phyloP scores from a whole-genome alignment of 2,888 invertebrate genomes.

The Cylloceria caligata region DNA sequence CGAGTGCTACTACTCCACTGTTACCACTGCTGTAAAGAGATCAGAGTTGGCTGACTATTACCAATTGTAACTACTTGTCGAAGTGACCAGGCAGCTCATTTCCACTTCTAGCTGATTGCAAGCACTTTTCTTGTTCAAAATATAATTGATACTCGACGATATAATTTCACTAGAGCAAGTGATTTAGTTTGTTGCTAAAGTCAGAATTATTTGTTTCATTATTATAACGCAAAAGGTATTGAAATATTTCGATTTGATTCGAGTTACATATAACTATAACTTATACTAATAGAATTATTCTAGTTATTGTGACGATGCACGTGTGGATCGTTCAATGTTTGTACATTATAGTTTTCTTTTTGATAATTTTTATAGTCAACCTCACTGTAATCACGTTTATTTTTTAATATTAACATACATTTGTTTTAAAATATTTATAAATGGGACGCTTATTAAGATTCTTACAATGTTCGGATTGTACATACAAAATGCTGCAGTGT shows the following conservation, averaged over 20 bases:
- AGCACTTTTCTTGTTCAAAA: background rate
- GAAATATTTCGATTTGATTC: too few species aligned
- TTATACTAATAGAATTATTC: background rate
- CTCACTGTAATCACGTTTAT: too few species aligned
- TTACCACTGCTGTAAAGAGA: constrained; percentile 13
- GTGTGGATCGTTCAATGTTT: too few species aligned
- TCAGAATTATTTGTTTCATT: too few species aligned
- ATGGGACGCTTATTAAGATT: constrained; percentile 3
- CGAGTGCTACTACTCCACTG: background rate
- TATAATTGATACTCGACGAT: background rate
- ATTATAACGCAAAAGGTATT: too few species aligned
- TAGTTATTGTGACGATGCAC: background rate
- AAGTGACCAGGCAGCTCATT: background rate
- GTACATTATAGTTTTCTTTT: too few species aligned
- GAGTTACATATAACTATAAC: too few species aligned
- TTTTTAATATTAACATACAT: background rate
- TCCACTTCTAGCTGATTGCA: background rate
- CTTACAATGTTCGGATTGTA: background rate
- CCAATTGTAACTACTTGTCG: constrained; percentile 41
- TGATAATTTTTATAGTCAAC: too few species aligned
- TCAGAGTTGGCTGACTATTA: constrained; percentile 45
- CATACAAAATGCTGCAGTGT: background rate
- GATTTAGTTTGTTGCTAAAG: too few species aligned
- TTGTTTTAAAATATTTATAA: background rate
- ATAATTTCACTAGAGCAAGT: background rate